Conservation (phyloP, 2,113 vertebrate genomes). For the Maccullochella peelii region DNA sequence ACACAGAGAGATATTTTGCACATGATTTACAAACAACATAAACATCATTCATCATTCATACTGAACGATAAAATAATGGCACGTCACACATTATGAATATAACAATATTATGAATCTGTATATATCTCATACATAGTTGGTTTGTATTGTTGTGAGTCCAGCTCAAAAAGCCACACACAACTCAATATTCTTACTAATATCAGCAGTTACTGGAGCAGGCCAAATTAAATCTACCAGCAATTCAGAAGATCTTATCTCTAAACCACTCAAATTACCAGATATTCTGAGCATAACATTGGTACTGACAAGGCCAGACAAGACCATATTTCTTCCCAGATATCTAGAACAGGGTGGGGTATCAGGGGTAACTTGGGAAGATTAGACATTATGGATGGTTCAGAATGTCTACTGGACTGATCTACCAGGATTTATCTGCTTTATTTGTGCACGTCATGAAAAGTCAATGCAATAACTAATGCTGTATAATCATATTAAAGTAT, state of each 20-base stretch:
- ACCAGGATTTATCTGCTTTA: neutral
- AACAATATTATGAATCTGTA: neutral
- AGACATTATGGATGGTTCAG: neutral
- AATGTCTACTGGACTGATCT: neutral
- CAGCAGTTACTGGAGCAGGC: neutral
- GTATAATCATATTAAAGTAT: no score
- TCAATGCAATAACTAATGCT: no score
- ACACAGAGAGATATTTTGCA: neutral
- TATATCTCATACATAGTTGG: neutral
- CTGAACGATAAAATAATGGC: neutral
- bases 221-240: no score
- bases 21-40: neutral
- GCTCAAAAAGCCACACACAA: neutral
- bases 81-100: neutral
- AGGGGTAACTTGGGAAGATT: neutral
- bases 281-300: neutral
- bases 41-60: neutral
- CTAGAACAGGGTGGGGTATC: neutral
- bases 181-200: neutral
- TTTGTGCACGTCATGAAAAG: neutral
- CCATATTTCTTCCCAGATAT: neutral
- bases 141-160: neutral
- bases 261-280: conserved; percentile 1
- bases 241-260: neutral
- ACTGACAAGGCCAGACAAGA: neutral